Evolutionary conservation across 2,888 invertebrate genomes (phyloP), one percentile per base, ranked within the genome.

Genomic region (Trissolcus brochymenae): DNA sequence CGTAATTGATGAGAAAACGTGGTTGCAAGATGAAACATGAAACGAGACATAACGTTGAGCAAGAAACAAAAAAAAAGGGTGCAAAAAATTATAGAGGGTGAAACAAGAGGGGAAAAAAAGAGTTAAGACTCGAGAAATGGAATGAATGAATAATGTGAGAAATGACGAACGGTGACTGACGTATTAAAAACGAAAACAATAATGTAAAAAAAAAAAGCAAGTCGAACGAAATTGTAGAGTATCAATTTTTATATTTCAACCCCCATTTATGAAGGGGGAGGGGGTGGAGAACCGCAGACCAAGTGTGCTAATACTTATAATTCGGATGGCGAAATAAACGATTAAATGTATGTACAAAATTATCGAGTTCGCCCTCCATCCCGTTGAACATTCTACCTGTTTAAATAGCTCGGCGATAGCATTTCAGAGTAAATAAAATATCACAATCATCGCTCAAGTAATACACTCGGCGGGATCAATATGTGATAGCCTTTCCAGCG

Each of bases 391-490:
- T 14, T 25, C 35, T 14, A 49, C 60, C 50, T 60, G 35, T 50
- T 29, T 50, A 60, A 49, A 51, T 19, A 40, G 55, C 54, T 55
- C n/a, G 55, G n/a, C 43, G 61, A 40, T 70, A 46, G 68, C 55
- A 61, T 55, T 70, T 57, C 71, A 56, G 71, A 71, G 71, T 71
- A 71, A 71, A 71, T 62, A 71, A 71, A 71, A 71, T 62, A 62
- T 71, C 62, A 71, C 62, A 71, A 71, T 71, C 71, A 62, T 53
- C 40, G 64, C 46, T 49, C 53, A 64, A 72, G 71, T 72, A 64
- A 72, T 64, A 72, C 71, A 59, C 64, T 72, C 59, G 64, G 51
- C 64, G 71, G 71, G 71, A 72, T 64, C 71, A 72, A 72, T 72
- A 71, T 71, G 64, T 62, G 71, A 71, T 71, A 71, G 71, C 71